phyloP scores from a whole-genome alignment of 2,113 vertebrate genomes.

The Haliaeetus leucogaster region DNA sequence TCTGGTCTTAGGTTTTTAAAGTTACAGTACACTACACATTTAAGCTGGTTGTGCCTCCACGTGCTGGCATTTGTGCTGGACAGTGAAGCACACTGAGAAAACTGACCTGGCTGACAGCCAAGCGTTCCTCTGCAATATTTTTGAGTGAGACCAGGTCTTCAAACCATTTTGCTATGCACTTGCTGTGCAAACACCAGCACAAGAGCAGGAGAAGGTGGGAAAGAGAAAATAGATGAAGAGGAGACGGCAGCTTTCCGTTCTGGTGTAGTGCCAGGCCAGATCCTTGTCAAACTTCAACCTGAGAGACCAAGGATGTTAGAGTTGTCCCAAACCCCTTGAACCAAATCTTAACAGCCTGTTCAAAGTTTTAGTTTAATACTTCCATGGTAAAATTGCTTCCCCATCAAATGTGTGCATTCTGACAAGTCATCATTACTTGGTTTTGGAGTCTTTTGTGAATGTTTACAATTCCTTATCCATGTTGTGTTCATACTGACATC shows the following conservation, averaged over 20 bases:
- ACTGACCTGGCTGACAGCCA: not conserved
- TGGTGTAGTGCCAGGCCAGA: not conserved
- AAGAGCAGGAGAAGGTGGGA: not conserved
- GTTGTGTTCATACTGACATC: not conserved
- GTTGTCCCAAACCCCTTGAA: not conserved
- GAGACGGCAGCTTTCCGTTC: not conserved
- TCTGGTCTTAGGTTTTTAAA: not conserved
- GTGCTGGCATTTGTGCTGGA: fast-evolving
- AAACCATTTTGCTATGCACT: not conserved
- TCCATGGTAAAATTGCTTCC: not conserved
- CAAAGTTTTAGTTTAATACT: not conserved
- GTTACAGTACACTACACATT: no score
- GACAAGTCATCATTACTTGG: not conserved
- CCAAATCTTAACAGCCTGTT: not conserved
- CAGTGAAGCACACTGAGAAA: not conserved
- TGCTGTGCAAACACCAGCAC: not conserved
- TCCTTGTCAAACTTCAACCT: not conserved
- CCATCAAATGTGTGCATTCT: not conserved
- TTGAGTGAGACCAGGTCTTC: not conserved
- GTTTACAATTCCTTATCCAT: not conserved
- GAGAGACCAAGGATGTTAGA: not conserved
- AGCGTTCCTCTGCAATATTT: fast-evolving
- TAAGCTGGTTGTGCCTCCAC: not conserved
- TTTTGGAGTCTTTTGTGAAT: not conserved
- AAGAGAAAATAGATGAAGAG: not conserved